A percentile compares a stretch with the other conserved stretches of the same genome.
Conservation (phyloP, 2,113 vertebrate genomes). For the Ia io region DNA sequence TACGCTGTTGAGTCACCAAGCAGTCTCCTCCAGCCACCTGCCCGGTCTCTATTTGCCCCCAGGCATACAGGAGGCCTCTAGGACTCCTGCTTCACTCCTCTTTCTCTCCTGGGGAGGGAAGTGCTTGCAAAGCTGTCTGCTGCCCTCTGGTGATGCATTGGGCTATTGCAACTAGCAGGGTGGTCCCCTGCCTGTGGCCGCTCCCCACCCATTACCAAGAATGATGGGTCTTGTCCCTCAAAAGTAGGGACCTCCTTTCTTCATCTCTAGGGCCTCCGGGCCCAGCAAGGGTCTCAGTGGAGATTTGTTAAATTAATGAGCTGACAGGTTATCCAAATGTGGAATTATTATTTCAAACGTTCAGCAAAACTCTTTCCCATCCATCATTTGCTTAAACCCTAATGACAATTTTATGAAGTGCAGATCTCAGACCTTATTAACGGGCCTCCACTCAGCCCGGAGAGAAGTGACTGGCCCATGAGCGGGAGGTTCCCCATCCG, state of each 20-base stretch:
- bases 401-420: not conserved
- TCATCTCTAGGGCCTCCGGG: not conserved
- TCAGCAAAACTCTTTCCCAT: not conserved
- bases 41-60: not conserved
- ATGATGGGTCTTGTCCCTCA: not conserved
- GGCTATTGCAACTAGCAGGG: not conserved
- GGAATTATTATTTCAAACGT: not conserved
- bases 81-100: not conserved
- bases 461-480: not conserved
- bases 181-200: no score
- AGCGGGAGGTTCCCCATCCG: not conserved
- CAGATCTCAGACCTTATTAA: not conserved
- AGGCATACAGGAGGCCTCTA: not conserved
- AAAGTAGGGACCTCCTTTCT: not conserved
- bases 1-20: not conserved
- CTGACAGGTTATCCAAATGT: not conserved
- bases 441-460: not conserved
- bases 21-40: rapidly evolving
- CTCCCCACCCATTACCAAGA: not conserved
- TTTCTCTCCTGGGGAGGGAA: not conserved
- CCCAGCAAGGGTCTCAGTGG: not conserved
- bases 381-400: not conserved
- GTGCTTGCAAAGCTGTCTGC: slow-evolving; percentile 23
- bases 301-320: not conserved
- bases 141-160: slow-evolving; percentile 55